Evolutionary conservation across 2,888 invertebrate genomes (phyloP).

Genomic region (Parnassius mnemosyne): DNA sequence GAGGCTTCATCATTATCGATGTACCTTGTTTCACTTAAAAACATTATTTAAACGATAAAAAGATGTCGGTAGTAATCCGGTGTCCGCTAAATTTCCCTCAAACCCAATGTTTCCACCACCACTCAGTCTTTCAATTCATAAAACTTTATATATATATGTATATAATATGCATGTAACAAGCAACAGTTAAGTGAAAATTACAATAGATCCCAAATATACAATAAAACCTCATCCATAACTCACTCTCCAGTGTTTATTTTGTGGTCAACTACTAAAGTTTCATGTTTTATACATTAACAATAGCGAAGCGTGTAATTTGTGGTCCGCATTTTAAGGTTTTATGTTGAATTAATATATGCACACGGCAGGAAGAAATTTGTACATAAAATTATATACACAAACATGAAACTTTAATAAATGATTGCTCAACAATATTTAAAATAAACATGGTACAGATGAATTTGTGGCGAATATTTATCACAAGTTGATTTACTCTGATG

Average conservation of each 20-base stretch:
- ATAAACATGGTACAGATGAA: not conserved
- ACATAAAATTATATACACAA: no score
- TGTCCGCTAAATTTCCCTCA: no score
- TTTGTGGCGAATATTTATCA: not conserved
- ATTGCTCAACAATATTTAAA: not conserved
- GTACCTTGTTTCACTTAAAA: no score
- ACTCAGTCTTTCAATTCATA: constrained; percentile 72
- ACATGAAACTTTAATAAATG: constrained; percentile 16
- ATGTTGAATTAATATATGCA: not conserved
- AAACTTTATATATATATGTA: constrained; percentile 52
- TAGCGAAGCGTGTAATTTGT: not conserved
- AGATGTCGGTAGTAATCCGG: no score
- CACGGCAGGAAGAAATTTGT: no score
- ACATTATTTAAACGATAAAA: no score
- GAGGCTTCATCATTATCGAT: no score
- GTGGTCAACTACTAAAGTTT: constrained; percentile 11
- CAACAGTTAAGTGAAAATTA: constrained; percentile 39
- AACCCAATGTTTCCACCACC: constrained; percentile 48
- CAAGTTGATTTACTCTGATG: no score
- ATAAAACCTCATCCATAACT: constrained; percentile 35
- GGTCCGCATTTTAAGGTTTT: not conserved
- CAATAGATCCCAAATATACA: constrained; percentile 47
- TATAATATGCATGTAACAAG: constrained; percentile 39
- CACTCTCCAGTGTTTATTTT: constrained; percentile 25
- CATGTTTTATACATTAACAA: constrained; percentile 2